Percentiles rank a stretch among this genome's conserved stretches.
phyloP scores from a whole-genome alignment of 2,888 invertebrate genomes.

The Encarsia formosa region DNA sequence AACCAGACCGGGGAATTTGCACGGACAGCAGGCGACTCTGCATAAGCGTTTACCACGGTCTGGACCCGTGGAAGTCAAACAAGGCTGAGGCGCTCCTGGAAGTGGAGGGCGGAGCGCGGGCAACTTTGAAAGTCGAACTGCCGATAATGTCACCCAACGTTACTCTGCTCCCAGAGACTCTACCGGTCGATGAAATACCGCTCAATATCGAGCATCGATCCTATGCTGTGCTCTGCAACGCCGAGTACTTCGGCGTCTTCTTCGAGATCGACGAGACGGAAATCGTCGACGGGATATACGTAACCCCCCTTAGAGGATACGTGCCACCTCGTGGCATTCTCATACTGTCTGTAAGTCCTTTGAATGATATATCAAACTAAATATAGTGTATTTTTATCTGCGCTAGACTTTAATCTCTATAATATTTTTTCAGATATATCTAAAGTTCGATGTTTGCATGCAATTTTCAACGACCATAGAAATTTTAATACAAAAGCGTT shows the following conservation, averaged over 20 bases:
- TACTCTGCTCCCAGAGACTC: constrained; percentile 29
- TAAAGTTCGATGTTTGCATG: constrained; percentile 33
- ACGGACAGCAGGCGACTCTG: constrained; percentile 54
- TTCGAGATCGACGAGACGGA: constrained; percentile 31
- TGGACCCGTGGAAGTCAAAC: constrained; percentile 32
- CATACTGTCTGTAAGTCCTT: constrained; percentile 28
- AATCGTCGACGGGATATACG: constrained; percentile 29
- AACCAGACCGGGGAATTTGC: constrained; percentile 56
- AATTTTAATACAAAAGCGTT: constrained; percentile 30
- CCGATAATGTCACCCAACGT: constrained; percentile 28
- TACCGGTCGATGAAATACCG: constrained; percentile 45
- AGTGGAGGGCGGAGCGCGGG: constrained; percentile 41
- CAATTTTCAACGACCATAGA: constrained; percentile 26
- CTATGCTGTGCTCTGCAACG: constrained; percentile 33
- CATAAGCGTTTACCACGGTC: constrained; percentile 48
- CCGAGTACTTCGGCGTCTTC: constrained; percentile 27
- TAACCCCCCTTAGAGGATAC: constrained; percentile 29
- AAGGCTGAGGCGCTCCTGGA: constrained; percentile 40
- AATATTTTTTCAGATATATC: constrained; percentile 25
- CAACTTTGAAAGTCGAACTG: constrained; percentile 33
- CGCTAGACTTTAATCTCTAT: background rate
- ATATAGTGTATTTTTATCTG: too few relatives aligned
- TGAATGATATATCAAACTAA: too few relatives aligned
- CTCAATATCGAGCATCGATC: constrained; percentile 40
- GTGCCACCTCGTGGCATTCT: constrained; percentile 34